Conservation (phyloP, 2,113 vertebrate genomes). For the Embiotoca jacksoni region DNA sequence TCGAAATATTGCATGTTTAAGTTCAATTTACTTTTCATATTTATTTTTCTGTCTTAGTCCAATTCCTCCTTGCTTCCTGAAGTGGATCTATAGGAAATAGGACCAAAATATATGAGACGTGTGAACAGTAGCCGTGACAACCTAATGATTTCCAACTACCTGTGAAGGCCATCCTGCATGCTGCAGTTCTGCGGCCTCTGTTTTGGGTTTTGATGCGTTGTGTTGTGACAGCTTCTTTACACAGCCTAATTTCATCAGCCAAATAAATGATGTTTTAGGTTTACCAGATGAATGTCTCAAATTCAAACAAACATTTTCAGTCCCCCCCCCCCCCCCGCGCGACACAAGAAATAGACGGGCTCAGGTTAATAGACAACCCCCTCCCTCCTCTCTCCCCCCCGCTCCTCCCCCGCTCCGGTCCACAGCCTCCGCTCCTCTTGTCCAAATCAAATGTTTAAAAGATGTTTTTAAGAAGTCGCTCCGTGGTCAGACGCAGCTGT, state of each 20-base stretch:
- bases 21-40: background rate
- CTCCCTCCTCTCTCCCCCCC: background rate
- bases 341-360: slow-evolving; percentile 46
- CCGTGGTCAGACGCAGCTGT: slow-evolving; percentile 81
- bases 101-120: background rate
- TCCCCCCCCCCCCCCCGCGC: background rate
- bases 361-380: slow-evolving; percentile 43
- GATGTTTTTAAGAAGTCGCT: slow-evolving; percentile 79
- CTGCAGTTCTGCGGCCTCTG: slow-evolving; percentile 33
- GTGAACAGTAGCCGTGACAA: slow-evolving; percentile 50
- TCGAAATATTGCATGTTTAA: slow-evolving; percentile 5
- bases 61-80: background rate
- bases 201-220: slow-evolving; percentile 32
- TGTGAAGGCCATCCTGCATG: slow-evolving; percentile 40
- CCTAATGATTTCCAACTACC: slow-evolving; percentile 49
- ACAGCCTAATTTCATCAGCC: slow-evolving; percentile 53
- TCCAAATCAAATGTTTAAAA: slow-evolving; percentile 83
- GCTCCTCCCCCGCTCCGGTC: slow-evolving; percentile 34
- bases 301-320: slow-evolving; percentile 67
- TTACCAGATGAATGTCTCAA: slow-evolving; percentile 48
- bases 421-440: slow-evolving; percentile 56
- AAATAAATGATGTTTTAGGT: slow-evolving; percentile 59
- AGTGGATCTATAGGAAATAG: slow-evolving; percentile 15
- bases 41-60: no score
- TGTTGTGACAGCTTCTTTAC: slow-evolving; percentile 49